Conservation (phyloP, 2,888 invertebrate species). For the Rhimphoctona megacephalus region DNA sequence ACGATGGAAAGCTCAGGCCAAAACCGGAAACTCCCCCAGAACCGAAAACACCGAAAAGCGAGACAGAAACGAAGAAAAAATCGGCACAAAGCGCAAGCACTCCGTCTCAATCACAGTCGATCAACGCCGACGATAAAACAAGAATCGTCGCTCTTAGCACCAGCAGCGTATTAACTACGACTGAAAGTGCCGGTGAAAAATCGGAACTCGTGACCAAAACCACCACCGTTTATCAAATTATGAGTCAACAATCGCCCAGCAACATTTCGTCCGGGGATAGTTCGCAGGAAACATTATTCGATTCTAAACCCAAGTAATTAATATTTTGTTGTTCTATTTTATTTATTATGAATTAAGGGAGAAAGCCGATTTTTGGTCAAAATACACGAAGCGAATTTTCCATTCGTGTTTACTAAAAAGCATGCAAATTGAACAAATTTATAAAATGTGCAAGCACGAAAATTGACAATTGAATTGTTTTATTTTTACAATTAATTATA, state of each 20-base stretch:
- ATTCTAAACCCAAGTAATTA: slow-evolving; percentile 76
- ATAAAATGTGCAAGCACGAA: too few species aligned
- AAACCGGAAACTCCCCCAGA: slow-evolving; percentile 77
- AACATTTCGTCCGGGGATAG: slow-evolving; percentile 70
- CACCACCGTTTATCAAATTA: slow-evolving; percentile 74
- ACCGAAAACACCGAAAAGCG: slow-evolving; percentile 67
- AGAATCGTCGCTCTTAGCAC: slow-evolving; percentile 59
- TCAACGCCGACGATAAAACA: slow-evolving; percentile 54
- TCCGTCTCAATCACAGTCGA: slow-evolving; percentile 35
- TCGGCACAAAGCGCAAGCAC: slow-evolving; percentile 68
- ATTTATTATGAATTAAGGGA: neutral
- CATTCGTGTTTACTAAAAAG: too few species aligned
- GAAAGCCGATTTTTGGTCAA: neutral
- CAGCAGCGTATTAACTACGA: slow-evolving; percentile 52
- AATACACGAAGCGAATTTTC: too few species aligned
- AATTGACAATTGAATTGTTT: too few species aligned
- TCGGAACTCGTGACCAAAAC: slow-evolving; percentile 49
- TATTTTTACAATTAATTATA: too few species aligned
- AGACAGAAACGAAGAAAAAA: slow-evolving; percentile 72
- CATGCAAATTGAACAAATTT: too few species aligned
- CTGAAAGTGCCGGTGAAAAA: slow-evolving; percentile 58
- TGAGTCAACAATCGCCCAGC: slow-evolving; percentile 70
- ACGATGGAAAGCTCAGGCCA: slow-evolving; percentile 87
- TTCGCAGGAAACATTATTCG: slow-evolving; percentile 74
- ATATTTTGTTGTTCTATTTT: neutral